A percentile compares a stretch with the other conserved stretches of the same genome.
These are phyloP conservation scores for Zaprionus gabonicus DNA, from an alignment of 1,140 invertebrate genomes.

Conservation along the genomic window DNA sequence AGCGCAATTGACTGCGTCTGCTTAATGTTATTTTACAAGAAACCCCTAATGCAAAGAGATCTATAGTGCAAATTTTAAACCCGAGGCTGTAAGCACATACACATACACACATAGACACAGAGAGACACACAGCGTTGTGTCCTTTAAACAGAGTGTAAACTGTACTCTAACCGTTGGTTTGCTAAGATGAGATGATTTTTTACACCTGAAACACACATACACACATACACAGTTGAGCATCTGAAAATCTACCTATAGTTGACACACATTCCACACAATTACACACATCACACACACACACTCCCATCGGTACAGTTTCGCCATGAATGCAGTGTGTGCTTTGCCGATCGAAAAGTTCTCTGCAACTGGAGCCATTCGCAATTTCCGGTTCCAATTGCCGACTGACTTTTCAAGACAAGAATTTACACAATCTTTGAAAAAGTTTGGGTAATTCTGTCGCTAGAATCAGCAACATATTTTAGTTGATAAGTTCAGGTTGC, in stretches of 20 bases:
- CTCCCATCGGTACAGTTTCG: slow-evolving; percentile 52
- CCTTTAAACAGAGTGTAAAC: slow-evolving; percentile 70
- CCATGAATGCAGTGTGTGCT: slow-evolving; percentile 52
- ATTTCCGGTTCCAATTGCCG: slow-evolving; percentile 33
- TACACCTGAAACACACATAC: slow-evolving; percentile 36
- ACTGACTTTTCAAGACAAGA: slow-evolving; percentile 37
- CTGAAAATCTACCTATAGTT: slow-evolving; percentile 75
- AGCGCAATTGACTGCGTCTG: slow-evolving; percentile 24
- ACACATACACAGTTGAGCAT: slow-evolving; percentile 56
- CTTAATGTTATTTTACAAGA: slow-evolving; percentile 13
- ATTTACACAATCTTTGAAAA: slow-evolving; percentile 45
- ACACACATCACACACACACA: slow-evolving; percentile 32
- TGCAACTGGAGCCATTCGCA: slow-evolving; percentile 32
- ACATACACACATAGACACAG: slow-evolving; percentile 36
- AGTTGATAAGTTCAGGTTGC: slow-evolving; percentile 55
- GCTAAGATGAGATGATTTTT: slow-evolving; percentile 76
- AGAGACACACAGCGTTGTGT: slow-evolving; percentile 39
- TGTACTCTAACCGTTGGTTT: slow-evolving; percentile 78
- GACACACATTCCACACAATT: slow-evolving; percentile 61
- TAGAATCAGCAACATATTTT: slow-evolving; percentile 30
- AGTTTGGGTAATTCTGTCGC: slow-evolving; percentile 28
- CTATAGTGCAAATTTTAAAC: slow-evolving; percentile 52
- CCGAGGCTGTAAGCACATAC: slow-evolving; percentile 39
- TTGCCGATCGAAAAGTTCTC: slow-evolving; percentile 61
- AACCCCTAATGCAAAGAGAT: slow-evolving; percentile 28